Base-by-base conservation (phyloP, 2,888 invertebrate species). In the Metalampra italica region DNA sequence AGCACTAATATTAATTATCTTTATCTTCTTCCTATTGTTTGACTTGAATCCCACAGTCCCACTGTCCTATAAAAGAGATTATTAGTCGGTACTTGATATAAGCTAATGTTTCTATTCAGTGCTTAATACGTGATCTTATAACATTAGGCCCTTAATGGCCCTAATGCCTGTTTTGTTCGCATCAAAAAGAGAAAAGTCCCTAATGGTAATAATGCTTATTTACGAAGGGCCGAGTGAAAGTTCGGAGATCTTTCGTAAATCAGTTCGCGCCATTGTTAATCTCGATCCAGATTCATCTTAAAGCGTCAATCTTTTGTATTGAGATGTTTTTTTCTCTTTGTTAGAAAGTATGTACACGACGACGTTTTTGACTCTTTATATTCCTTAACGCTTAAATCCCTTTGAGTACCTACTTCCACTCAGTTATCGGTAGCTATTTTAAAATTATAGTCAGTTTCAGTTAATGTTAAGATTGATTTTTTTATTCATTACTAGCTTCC, bases 151-250 rank as follows among this genome's bases (percentile, higher is more conserved):
- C 5, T 22, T 3, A 22, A 3, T 2, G 22, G 3, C 22, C 22
- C 5, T 22, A 22, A 22, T 22, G 22, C 46, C 48, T 47, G 44
- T 36, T 36, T 11, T 30, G 13, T 45, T 48, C 38, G 45, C 52
- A 55, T 49, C 47, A 49, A 52, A 58, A 56, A 56, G 46, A 57
- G 64, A 67, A 70, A 67, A 63, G 67, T 57, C 62, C 64, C 64
- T 69, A 66, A 75, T 68, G 62, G 63, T 64, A 57, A n/a, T n/a
- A n/a, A 58, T 61, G 68, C 59, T 62, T n/a, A n/a, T n/a, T n/a
- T 64, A 55, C 57, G 64, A 78, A 87, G 86, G 88, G 85, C 83
- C 78, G 56, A 75, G 86, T 74, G 88, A 88, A 88, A 88, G 87
- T 82, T 69, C 52, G 66, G 67, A 64, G 69, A 72, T 77, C 76